phyloP scores from a whole-genome alignment of 2,888 invertebrate species.

The Rhagium mordax region DNA sequence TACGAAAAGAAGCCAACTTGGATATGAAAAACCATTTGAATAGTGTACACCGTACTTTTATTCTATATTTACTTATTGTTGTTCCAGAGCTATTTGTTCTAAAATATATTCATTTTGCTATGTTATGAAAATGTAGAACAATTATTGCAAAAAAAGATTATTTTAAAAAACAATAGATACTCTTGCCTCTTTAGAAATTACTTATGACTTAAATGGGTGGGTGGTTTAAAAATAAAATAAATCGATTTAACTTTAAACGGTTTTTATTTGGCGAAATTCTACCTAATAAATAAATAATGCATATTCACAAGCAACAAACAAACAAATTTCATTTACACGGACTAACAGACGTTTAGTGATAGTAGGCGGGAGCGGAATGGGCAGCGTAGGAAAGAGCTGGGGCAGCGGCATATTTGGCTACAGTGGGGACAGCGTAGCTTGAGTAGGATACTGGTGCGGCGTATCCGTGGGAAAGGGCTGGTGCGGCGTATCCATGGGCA shows the following conservation, averaged over 20 bases:
- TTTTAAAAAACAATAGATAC: no score
- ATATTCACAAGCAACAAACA: conserved; percentile 35
- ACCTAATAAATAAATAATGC: conserved; percentile 32
- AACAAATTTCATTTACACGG: conserved; percentile 24
- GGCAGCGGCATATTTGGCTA: conserved; percentile 42
- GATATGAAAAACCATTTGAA: no score
- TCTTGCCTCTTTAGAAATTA: no score
- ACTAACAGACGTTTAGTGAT: conserved; percentile 3
- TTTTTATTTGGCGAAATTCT: conserved; percentile 29
- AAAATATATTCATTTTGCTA: no score
- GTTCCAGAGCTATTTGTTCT: no score
- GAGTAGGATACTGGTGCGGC: conserved; percentile 45
- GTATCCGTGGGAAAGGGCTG: conserved; percentile 24
- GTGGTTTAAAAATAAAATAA: neutral
- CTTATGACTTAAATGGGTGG: no score
- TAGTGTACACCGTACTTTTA: no score
- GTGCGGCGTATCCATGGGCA: conserved; percentile 44
- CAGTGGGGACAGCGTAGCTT: conserved; percentile 4
- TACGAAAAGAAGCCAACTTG: no score
- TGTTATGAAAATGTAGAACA: no score
- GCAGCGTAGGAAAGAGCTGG: conserved; percentile 30
- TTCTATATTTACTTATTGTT: no score
- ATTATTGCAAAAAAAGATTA: no score
- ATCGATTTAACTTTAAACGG: neutral
- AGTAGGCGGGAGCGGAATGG: conserved; percentile 22